Percentiles rank a stretch among this genome's conserved stretches.
Evolutionary conservation across 1,140 invertebrate species (phyloP).

Genomic region (Sipha flava): DNA sequence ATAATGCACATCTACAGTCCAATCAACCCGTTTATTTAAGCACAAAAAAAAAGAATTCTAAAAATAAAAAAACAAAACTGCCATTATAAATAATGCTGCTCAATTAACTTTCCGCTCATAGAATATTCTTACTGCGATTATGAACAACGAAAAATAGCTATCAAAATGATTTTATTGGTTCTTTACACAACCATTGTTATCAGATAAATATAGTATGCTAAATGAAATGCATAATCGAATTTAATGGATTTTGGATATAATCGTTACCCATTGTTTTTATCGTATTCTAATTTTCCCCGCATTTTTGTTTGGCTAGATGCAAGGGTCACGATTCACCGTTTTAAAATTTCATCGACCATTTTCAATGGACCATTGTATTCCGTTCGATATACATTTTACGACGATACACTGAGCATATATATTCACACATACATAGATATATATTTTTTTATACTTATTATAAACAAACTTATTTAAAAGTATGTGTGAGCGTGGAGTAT

Average conservation of each 20-base stretch:
- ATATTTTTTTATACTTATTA: not conserved
- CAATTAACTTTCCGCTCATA: not conserved
- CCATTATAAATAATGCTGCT: not conserved
- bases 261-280: constrained; percentile 26
- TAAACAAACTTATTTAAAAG: not conserved
- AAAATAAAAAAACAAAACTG: not conserved
- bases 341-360: constrained; percentile 3
- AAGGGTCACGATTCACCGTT: constrained; percentile 11
- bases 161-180: constrained; percentile 1
- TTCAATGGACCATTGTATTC: constrained; percentile 29
- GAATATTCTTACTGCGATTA: not conserved
- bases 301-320: not conserved
- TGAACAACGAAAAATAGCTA: not conserved
- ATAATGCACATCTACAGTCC: not conserved
- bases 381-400: not conserved
- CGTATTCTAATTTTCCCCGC: not conserved
- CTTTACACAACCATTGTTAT: not conserved
- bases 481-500: not conserved
- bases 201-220: not conserved
- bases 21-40: not conserved
- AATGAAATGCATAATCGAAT: constrained; percentile 10
- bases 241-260: constrained; percentile 12
- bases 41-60: not conserved
- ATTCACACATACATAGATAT: too few species aligned
- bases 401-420: not conserved